A percentile compares a stretch with the other conserved stretches of the same genome.
Evolutionary conservation across 2,113 vertebrate species (phyloP).

Genomic region (Periophthalmus modestus): DNA sequence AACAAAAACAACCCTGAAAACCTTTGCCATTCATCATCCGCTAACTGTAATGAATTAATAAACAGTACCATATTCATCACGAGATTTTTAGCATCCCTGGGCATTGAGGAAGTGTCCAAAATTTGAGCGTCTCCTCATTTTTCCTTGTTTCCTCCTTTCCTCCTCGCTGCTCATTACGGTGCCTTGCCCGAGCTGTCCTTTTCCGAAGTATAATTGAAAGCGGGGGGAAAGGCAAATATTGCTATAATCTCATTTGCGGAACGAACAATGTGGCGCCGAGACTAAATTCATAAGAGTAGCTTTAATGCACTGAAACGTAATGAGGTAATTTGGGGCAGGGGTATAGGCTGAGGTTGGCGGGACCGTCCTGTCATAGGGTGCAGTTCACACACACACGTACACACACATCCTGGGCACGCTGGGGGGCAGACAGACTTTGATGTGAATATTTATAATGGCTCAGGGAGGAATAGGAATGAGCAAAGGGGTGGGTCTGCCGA

Average conservation of each 20-base stretch:
- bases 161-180: conserved; percentile 58
- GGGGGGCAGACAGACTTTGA: conserved; percentile 9
- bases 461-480: conserved; percentile 19
- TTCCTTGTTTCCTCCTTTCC: conserved; percentile 26
- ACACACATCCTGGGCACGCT: background rate
- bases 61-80: conserved; percentile 1
- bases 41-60: conserved; percentile 12
- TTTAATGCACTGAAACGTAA: conserved; percentile 89
- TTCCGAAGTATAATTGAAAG: conserved; percentile 81
- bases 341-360: conserved; percentile 59
- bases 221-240: conserved; percentile 82
- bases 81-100: conserved; percentile 1
- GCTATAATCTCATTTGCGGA: conserved; percentile 89
- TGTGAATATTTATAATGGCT: conserved; percentile 36
- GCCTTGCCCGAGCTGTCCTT: conserved; percentile 65
- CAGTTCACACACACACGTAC: background rate
- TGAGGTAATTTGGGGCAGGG: conserved; percentile 85
- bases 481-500: conserved; percentile 7
- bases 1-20: conserved; percentile 1
- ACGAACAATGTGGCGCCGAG: conserved; percentile 86
- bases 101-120: conserved; percentile 46
- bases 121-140: conserved; percentile 18
- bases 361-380: conserved; percentile 47
- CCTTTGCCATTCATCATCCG: background rate
- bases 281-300: conserved; percentile 91